phyloP scores from a whole-genome alignment of 2,113 vertebrate species.

The Leptobrachium ailaonicum region DNA sequence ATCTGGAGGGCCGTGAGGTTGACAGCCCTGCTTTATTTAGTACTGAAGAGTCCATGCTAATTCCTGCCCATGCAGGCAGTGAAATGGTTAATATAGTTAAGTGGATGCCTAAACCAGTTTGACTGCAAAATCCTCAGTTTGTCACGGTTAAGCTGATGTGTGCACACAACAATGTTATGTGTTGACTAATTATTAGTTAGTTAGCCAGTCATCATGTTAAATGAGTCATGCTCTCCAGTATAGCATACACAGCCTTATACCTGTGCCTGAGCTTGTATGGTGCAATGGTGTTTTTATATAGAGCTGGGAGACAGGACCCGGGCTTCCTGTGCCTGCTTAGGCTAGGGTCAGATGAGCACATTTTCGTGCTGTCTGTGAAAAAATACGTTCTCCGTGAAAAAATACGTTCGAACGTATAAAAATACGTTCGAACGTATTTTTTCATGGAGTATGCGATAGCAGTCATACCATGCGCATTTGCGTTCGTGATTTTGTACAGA shows the following conservation, averaged over 20 bases:
- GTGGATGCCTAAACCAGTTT: background rate
- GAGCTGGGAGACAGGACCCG: background rate
- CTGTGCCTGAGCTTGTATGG: background rate
- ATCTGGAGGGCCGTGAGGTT: no score
- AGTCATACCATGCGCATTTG: no score
- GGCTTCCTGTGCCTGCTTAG: no score
- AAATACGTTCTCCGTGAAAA: no score
- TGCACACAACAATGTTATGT: background rate
- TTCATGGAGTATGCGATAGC: no score
- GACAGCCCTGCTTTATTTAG: no score
- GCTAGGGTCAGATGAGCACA: no score
- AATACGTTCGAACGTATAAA: no score
- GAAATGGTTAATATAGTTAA: background rate
- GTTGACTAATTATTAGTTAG: slow-evolving; percentile 15
- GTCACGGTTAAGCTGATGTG: background rate
- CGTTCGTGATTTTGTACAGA: no score
- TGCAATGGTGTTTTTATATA: background rate
- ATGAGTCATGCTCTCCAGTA: background rate
- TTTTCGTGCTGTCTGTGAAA: no score
- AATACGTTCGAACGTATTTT: no score
- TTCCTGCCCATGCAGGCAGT: background rate
- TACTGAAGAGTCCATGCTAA: no score
- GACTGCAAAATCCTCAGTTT: background rate
- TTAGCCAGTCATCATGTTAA: slow-evolving; percentile 5
- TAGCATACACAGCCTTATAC: background rate